A percentile compares a stretch with the other conserved stretches of the same genome.
Conservation (phyloP, 2,113 vertebrate genomes). For the Gobiocypris rarus region DNA sequence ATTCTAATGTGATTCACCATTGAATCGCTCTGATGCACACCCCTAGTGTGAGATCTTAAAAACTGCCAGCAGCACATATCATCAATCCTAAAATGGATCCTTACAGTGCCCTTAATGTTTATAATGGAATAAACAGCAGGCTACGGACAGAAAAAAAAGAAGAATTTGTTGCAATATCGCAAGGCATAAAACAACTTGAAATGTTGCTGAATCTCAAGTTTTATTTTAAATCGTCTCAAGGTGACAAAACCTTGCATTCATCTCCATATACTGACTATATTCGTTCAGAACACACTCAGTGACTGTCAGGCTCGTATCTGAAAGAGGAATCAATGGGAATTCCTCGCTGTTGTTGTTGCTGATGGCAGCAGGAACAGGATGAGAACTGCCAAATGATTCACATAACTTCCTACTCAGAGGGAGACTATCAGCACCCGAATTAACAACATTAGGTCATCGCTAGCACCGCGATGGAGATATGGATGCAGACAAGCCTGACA, state of each 20-base stretch:
- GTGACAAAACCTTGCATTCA: background rate
- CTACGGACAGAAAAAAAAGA: background rate
- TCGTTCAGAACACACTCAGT: background rate
- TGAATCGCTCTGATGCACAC: conserved; percentile 31
- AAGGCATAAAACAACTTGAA: background rate
- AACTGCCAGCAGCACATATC: conserved; percentile 28
- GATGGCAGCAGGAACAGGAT: background rate
- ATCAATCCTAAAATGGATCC: conserved; percentile 26
- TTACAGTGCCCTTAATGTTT: conserved; percentile 38
- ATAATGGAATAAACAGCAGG: conserved; percentile 42
- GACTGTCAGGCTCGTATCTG: background rate
- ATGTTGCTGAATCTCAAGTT: background rate
- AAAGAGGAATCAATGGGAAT: conserved; percentile 2
- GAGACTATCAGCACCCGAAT: background rate
- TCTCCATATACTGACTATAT: conserved; percentile 3
- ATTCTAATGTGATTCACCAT: conserved; percentile 37
- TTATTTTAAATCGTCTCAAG: background rate
- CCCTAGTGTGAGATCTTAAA: conserved; percentile 33
- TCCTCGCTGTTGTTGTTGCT: conserved; percentile 7
- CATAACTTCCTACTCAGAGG: background rate
- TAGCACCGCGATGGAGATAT: background rate
- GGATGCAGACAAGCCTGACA: background rate
- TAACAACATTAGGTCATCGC: conserved; percentile 10
- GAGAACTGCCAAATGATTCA: background rate
- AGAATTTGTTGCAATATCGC: background rate